Base-by-base conservation (phyloP, 92 coral and sea anemone genomes). In the Zoanthus sansibaricus region DNA sequence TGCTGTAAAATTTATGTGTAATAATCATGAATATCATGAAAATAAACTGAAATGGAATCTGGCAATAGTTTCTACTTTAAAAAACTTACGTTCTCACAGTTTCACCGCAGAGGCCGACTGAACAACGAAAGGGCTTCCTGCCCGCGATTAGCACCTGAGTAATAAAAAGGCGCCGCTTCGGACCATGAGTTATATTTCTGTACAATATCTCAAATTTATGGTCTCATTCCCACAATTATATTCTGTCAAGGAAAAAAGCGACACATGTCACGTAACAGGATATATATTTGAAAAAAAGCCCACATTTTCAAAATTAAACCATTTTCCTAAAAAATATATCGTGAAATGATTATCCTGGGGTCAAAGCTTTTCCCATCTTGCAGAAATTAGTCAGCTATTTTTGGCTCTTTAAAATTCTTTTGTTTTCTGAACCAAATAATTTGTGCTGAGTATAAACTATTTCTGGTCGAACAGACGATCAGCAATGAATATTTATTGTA, bases 191-290 rank as follows among this genome's bases (percentile, higher is more conserved):
- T 75, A 32, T 75, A 48, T 75, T 51, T 69, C 42, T 79, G 72
- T 6, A 16, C 84, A 79, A 64, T 79, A 64, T 79, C 84, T 42
- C 51, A 47, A 79, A 15, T 17, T n/a, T 6, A 31, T 37, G 42
- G 42, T 37, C 4, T 37, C 42, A 37, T 37, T 79, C 48, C 56
- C 72, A 45, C 37, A 54, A 79, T 25, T 25, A 25, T 79, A 79
- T 62, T 66, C 73, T 21, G 71, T 42, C 55, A 37, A 16, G 15
- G 56, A 25, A 37, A 44, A 44, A 1, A 4, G 5, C 42, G 42
- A 37, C 42, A 56, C 3, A 20, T 2, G 75, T 9, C 75, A n/a
- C 6, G 58, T 11, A 73, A 13, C 37, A 73, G 47, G 4, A 37
- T 37, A 37, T 37, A 37, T 37, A 48, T 44, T 9, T 55, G 71